Percentiles rank a stretch among this genome's conserved stretches.
These are phyloP conservation scores for Peromyscus maniculatus DNA, from an alignment of 2,113 vertebrate genomes.

Conservation along the genomic window DNA sequence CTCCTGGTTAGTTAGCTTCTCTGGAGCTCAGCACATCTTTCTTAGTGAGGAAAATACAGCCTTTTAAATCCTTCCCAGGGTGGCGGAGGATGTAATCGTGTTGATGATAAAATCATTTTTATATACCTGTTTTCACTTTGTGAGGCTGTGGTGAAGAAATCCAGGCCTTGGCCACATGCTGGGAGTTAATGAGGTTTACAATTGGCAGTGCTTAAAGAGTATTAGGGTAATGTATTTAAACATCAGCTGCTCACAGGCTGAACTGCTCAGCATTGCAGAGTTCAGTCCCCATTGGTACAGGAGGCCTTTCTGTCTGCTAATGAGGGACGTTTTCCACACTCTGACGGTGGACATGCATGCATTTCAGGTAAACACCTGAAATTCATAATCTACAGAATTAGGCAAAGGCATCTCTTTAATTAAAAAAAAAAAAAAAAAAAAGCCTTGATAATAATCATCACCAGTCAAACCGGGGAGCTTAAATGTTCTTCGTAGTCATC, in stretches of 20 bases:
- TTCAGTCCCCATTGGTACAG: not conserved
- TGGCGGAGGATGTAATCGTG: constrained; percentile 66
- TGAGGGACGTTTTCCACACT: not conserved
- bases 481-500: constrained; percentile 81
- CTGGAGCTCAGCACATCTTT: too few relatives aligned
- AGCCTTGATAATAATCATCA: constrained; percentile 78
- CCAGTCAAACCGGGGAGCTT: constrained; percentile 78
- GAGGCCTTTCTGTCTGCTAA: constrained; percentile 22
- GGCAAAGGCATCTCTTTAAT: constrained; percentile 73
- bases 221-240: constrained; percentile 83
- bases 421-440: constrained; percentile 43
- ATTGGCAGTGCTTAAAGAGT: constrained; percentile 77
- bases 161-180: constrained; percentile 79
- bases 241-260: constrained; percentile 70
- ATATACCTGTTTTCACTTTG: constrained; percentile 80
- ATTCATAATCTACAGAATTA: constrained; percentile 67
- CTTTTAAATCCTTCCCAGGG: constrained; percentile 66
- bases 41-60: not conserved
- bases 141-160: constrained; percentile 66
- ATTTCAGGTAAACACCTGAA: constrained; percentile 44
- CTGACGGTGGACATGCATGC: constrained; percentile 53
- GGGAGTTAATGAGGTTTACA: constrained; percentile 84
- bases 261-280: constrained; percentile 52
- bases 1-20: too few relatives aligned
- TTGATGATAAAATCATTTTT: constrained; percentile 74